phyloP scores from a whole-genome alignment of 2,113 vertebrate genomes.

The Alligator mississippiensis region DNA sequence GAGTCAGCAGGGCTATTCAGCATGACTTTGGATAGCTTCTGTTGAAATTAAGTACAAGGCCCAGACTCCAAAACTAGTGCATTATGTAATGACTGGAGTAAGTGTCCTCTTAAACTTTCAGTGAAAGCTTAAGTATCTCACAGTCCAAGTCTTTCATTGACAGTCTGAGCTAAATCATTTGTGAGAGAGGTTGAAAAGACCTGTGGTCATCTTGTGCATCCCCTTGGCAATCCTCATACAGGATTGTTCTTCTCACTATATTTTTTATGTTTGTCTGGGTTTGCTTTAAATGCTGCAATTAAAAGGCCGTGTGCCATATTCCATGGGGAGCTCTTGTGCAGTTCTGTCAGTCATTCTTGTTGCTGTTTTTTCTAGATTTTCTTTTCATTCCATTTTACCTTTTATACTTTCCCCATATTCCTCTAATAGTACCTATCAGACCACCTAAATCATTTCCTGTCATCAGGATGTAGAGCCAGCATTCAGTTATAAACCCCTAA shows the following conservation, averaged over 20 bases:
- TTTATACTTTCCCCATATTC: background rate
- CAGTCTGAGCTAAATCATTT: background rate
- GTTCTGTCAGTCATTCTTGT: background rate
- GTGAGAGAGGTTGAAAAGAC: background rate
- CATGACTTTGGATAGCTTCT: background rate
- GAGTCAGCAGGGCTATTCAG: conserved; percentile 46
- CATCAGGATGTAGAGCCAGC: background rate
- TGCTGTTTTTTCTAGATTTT: background rate
- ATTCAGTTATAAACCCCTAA: background rate
- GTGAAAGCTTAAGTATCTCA: background rate
- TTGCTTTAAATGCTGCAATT: background rate
- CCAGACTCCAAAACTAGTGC: background rate
- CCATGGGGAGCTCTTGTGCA: background rate
- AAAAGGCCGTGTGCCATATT: background rate
- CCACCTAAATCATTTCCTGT: background rate
- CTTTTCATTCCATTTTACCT: background rate
- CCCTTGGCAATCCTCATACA: background rate
- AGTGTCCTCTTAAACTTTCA: background rate
- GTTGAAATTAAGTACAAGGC: background rate
- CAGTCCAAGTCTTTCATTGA: background rate
- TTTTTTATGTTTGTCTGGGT: background rate
- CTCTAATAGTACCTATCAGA: background rate
- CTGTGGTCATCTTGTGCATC: background rate
- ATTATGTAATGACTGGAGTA: background rate
- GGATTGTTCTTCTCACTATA: background rate